phyloP scores from a whole-genome alignment of 2,888 invertebrate genomes.

The Nebria salina region DNA sequence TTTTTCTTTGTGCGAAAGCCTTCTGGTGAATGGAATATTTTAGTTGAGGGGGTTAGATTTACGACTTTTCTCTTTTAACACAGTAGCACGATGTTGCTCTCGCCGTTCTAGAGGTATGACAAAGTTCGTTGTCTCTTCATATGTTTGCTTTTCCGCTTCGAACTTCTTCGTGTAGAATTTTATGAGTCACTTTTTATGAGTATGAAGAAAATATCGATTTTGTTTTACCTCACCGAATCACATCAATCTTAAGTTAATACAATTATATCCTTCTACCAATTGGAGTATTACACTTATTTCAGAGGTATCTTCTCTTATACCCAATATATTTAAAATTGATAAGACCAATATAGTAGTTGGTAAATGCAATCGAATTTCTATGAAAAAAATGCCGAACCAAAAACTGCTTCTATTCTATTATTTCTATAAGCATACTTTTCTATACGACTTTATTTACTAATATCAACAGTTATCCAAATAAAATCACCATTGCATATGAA shows the following conservation, averaged over 20 bases:
- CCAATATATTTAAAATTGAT: no score
- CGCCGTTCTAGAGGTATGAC: constrained; percentile 17
- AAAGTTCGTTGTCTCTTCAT: constrained; percentile 31
- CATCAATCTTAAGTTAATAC: neutral
- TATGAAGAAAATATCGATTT: neutral
- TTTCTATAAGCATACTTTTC: no score
- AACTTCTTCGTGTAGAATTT: neutral
- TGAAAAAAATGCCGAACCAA: no score
- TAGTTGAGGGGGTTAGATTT: constrained; percentile 43
- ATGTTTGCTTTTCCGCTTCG: constrained; percentile 28
- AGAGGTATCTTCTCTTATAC: no score
- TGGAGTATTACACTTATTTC: no score
- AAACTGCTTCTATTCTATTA: no score
- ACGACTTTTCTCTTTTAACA: constrained; percentile 44
- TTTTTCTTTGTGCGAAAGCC: constrained; percentile 45
- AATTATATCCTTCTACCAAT: neutral
- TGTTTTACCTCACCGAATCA: neutral
- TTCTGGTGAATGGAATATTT: constrained; percentile 48
- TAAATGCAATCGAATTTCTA: no score
- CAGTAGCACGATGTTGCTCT: constrained; percentile 25
- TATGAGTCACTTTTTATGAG: neutral
- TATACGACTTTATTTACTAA: no score
- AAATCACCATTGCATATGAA: no score
- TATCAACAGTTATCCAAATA: no score
- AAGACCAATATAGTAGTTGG: no score